A percentile compares a stretch with the other conserved stretches of the same genome.
Conservation (phyloP, 1,140 invertebrate species). For the Panagrolaimus sp. region DNA sequence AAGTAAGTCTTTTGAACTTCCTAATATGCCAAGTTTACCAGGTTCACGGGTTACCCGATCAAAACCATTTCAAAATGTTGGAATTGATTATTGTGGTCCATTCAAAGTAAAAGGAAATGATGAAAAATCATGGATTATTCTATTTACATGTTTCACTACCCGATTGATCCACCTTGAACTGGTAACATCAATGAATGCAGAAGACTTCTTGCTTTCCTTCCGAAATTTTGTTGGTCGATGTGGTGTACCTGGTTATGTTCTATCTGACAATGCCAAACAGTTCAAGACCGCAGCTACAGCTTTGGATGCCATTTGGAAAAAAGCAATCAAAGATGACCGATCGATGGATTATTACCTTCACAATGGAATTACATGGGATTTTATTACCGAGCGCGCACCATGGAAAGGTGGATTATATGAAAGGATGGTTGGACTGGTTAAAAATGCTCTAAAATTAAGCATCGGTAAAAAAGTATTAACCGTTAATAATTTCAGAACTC, state of each 20-base stretch:
- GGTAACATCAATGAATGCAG: neutral
- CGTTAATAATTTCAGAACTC: too few relatives aligned
- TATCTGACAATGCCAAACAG: neutral
- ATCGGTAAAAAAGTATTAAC: neutral
- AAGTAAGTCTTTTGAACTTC: neutral
- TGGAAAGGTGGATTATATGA: slow-evolving; percentile 16
- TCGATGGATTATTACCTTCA: neutral
- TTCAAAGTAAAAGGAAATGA: neutral
- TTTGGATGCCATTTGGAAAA: neutral
- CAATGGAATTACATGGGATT: slow-evolving; percentile 2
- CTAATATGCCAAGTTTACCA: neutral
- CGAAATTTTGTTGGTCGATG: neutral
- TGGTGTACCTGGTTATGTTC: neutral
- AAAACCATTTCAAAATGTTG: slow-evolving; percentile 1
- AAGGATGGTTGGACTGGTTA: neutral
- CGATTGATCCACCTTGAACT: slow-evolving; percentile 17
- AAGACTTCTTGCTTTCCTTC: slow-evolving; percentile 1
- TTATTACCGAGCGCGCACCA: slow-evolving; percentile 10
- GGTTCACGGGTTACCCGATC: neutral
- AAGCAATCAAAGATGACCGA: neutral
- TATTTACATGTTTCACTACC: slow-evolving; percentile 15
- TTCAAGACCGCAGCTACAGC: neutral
- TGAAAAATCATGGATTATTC: neutral
- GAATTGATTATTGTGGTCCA: slow-evolving; percentile 6
- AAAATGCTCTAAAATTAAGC: neutral